Evolutionary conservation across 2,113 vertebrate species (phyloP).

Genomic region (Ochotona princeps): DNA sequence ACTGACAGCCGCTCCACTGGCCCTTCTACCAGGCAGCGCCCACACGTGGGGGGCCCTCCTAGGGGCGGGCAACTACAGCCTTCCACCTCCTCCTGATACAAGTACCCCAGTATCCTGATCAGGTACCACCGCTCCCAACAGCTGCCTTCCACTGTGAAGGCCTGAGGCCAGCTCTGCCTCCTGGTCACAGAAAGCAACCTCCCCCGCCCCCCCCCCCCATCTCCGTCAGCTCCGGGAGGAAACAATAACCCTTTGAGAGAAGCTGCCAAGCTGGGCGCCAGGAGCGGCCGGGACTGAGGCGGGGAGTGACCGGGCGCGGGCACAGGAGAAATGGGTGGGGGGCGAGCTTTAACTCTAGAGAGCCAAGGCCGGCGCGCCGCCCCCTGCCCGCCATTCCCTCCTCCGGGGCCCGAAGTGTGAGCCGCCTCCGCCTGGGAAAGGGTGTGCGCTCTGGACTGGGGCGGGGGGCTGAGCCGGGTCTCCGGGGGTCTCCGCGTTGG

Average conservation of each 20-base stretch:
- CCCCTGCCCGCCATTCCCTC: neutral
- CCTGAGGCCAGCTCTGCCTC: neutral
- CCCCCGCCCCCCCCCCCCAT: neutral
- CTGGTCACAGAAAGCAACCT: neutral
- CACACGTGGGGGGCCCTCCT: neutral
- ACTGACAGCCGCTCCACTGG: neutral
- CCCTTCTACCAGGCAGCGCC: neutral
- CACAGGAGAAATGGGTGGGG: neutral
- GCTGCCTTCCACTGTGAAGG: neutral
- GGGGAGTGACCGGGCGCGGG: constrained; percentile 48
- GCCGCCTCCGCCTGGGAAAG: neutral
- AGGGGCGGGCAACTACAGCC: neutral
- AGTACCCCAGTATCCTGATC: neutral
- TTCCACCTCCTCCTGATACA: neutral
- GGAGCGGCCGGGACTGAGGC: constrained; percentile 69
- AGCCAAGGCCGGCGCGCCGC: neutral
- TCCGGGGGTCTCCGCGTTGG: constrained; percentile 57
- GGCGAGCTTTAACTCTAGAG: constrained; percentile 35
- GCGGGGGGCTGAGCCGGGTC: constrained; percentile 51
- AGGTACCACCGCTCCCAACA: neutral
- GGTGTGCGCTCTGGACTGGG: neutral
- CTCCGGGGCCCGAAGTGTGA: neutral
- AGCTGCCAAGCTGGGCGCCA: constrained; percentile 67
- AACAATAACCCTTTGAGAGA: constrained; percentile 81
- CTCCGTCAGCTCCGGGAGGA: neutral